phyloP scores from a whole-genome alignment of 2,888 invertebrate species.

The Volucella bombylans region DNA sequence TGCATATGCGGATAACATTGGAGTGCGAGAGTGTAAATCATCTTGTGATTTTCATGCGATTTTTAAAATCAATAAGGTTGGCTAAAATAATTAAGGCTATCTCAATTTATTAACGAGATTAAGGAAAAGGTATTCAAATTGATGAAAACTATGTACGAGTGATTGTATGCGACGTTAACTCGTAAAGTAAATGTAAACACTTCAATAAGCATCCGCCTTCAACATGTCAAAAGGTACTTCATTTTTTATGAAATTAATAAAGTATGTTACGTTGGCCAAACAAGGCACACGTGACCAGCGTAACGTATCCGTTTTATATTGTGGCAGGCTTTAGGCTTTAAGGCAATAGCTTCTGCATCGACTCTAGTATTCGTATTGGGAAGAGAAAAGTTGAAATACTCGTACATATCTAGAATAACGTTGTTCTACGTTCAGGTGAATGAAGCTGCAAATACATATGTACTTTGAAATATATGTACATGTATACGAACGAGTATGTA shows the following conservation, averaged over 20 bases:
- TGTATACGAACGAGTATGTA: neutral
- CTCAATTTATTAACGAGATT: constrained; percentile 54
- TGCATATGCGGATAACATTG: constrained; percentile 46
- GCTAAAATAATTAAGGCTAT: constrained; percentile 65
- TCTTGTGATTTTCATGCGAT: constrained; percentile 65
- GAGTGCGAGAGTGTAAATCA: constrained; percentile 72
- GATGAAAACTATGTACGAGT: neutral
- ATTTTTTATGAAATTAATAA: constrained; percentile 82
- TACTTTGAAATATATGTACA: constrained; percentile 16
- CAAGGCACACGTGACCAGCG: constrained; percentile 81
- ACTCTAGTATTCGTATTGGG: constrained; percentile 25
- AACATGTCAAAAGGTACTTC: constrained; percentile 78
- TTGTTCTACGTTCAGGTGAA: constrained; percentile 78
- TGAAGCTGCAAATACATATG: constrained; percentile 12
- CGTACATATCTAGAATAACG: constrained; percentile 75
- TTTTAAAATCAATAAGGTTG: constrained; percentile 50
- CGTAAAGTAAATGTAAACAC: constrained; percentile 46
- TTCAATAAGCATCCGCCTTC: constrained; percentile 39
- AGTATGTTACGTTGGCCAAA: constrained; percentile 79
- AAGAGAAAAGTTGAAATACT: constrained; percentile 29
- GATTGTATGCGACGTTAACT: constrained; percentile 16
- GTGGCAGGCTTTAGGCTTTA: constrained; percentile 74
- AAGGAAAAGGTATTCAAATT: neutral
- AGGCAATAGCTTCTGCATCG: constrained; percentile 72
- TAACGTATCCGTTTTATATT: constrained; percentile 82